These are phyloP conservation scores for Hystrix brachyura DNA, from an alignment of 2,113 vertebrate species.

Conservation along the genomic window DNA sequence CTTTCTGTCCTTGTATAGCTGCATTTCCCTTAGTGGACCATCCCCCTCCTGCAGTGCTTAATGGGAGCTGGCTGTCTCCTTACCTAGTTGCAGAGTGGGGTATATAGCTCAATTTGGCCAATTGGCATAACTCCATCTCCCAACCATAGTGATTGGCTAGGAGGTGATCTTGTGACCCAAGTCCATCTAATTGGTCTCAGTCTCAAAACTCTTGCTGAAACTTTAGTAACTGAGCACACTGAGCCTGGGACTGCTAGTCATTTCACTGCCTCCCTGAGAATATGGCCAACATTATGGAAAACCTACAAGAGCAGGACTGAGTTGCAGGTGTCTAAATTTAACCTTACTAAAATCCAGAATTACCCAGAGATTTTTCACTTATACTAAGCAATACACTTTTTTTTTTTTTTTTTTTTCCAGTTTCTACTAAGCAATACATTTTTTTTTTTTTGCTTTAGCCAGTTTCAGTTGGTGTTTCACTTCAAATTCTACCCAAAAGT, in stretches of 20 bases:
- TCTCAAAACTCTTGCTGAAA: background rate
- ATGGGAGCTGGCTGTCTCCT: background rate
- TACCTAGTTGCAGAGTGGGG: background rate
- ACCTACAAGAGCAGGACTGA: too few species aligned
- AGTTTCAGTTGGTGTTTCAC: background rate
- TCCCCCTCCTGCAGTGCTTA: accelerated
- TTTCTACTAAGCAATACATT: background rate
- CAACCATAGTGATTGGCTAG: background rate
- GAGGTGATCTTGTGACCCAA: background rate
- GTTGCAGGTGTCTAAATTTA: too few species aligned
- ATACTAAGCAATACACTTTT: background rate
- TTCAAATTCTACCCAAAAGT: background rate
- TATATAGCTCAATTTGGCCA: background rate
- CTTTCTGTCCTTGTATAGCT: background rate
- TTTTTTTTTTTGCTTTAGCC: background rate
- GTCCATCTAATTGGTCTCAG: background rate
- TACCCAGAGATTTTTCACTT: background rate
- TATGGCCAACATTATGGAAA: background rate
- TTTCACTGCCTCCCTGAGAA: background rate
- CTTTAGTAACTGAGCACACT: background rate
- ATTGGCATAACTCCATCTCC: background rate
- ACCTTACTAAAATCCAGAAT: background rate
- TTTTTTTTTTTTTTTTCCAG: background rate
- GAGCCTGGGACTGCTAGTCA: background rate
- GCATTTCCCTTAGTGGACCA: background rate